Evolutionary conservation across 2,888 invertebrate species (phyloP), one percentile per base, ranked within the genome.

Genomic region (Formica aserva): DNA sequence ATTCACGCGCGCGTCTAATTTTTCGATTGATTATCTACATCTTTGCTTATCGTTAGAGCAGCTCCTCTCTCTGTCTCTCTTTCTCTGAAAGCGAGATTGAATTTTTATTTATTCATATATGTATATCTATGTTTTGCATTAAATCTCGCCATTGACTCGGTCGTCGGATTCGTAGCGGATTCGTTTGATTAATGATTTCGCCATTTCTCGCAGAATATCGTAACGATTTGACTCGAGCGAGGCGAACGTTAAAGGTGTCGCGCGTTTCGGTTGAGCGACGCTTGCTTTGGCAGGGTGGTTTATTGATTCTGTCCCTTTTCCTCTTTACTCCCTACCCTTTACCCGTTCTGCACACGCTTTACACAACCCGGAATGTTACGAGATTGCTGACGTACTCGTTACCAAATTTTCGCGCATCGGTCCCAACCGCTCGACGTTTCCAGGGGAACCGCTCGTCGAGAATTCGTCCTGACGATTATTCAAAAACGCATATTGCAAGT

Each of bases 291-390:
- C 74, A 83, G 74, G 62, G 69, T 63, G 38, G 74, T 82, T 87
- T 82, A 87, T 85, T 82, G 86, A 86, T 88, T 82, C 82, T 55
- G 75, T 82, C 65, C 86, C 57, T 82, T 87, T 86, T 82, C 74
- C 77, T 67, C 82, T 82, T 82, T 69, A 69, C 82, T 65, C 82
- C 82, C 78, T 80, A 26, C 78, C 60, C 71, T 78, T 71, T 71
- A 48, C 60, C 45, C 45, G 72, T 48, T 80, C 71, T 60, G 78
- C 78, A 80, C 78, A 48, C 71, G 71, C 45, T 80, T 80, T 80
- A 80, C 60, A 71, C 60, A 78, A 78, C 32, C 78, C 35, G 60
- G 72, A 80, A 52, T 52, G 72, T 62, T 80, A 80, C 45, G 60
- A 32, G 78, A 71, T 80, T 60, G 72, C 72, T 80, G 71, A 48